Percentiles rank a stretch among this genome's conserved stretches.
These are phyloP conservation scores for Prinia subflava DNA, from an alignment of 2,113 vertebrate genomes.

Conservation along the genomic window DNA sequence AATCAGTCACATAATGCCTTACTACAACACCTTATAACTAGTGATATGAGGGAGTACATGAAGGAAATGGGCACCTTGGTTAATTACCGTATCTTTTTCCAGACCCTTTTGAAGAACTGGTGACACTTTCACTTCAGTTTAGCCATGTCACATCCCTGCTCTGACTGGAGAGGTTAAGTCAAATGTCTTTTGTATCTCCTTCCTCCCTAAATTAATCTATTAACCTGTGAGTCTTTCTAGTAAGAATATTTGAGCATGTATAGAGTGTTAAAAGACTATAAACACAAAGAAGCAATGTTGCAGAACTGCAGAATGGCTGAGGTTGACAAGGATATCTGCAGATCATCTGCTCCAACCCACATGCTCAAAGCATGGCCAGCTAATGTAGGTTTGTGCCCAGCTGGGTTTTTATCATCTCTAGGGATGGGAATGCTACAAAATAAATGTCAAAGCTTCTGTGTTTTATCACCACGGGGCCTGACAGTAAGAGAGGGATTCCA, in stretches of 20 bases:
- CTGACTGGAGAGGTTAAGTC: neutral
- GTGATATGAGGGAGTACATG: neutral
- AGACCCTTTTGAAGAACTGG: neutral
- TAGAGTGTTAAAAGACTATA: neutral
- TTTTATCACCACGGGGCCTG: too few relatives aligned
- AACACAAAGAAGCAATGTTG: neutral
- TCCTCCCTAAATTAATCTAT: neutral
- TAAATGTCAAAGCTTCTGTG: neutral
- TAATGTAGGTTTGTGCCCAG: neutral
- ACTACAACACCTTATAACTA: neutral
- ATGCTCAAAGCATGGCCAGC: neutral
- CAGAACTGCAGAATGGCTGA: neutral
- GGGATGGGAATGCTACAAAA: neutral
- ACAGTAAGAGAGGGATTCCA: too few relatives aligned
- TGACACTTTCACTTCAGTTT: neutral
- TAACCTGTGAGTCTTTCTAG: neutral
- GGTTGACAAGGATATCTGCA: neutral
- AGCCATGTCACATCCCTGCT: neutral
- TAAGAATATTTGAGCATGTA: neutral
- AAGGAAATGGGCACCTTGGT: neutral
- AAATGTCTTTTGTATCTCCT: neutral
- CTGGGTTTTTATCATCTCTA: neutral
- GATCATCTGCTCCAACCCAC: neutral
- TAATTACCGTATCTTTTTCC: neutral
- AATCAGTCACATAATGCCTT: neutral